Conservation (phyloP, 2,113 vertebrate species). For the Gracilinanus agilis region DNA sequence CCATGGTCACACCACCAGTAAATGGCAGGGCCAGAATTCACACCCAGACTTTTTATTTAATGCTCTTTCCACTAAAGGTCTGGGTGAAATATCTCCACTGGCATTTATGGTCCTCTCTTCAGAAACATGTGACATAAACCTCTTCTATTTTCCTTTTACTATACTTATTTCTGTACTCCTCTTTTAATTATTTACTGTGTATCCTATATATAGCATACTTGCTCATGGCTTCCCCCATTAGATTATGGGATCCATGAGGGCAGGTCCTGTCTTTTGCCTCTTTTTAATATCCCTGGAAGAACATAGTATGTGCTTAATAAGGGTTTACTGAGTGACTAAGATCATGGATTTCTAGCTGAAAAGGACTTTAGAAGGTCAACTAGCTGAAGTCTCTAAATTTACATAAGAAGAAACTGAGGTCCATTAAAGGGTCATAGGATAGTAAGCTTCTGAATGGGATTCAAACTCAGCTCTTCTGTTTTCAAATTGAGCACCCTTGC, state of each 20-base stretch:
- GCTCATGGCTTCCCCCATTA: neutral
- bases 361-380: neutral
- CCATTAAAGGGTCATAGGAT: neutral
- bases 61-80: neutral
- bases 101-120: neutral
- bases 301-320: neutral
- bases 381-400: neutral
- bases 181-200: neutral
- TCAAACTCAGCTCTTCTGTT: neutral
- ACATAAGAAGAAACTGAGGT: neutral
- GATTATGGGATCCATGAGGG: neutral
- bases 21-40: neutral
- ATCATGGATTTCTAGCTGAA: neutral
- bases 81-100: neutral
- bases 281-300: neutral
- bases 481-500: neutral
- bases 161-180: neutral
- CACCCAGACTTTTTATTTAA: neutral
- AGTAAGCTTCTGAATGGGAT: neutral
- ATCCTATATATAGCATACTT: neutral
- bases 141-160: neutral
- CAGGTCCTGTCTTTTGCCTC: neutral
- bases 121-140: neutral
- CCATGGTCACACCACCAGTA: neutral
- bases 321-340: neutral